Evolutionary conservation across 2,113 vertebrate genomes (phyloP).

Genomic region (Ancistrus triradiatus): DNA sequence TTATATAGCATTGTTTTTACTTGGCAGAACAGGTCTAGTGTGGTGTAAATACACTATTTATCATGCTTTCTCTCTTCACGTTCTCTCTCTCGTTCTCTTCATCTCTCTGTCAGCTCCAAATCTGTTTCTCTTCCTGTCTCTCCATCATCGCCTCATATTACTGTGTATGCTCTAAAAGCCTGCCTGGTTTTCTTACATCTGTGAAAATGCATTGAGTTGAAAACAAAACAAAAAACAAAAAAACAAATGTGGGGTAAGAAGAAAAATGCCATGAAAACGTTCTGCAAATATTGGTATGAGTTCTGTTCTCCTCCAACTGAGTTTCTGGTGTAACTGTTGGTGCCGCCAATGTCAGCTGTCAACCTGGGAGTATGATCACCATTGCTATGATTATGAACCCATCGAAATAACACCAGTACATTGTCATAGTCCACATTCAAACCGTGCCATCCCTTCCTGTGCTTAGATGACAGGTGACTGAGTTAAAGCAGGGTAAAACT

Average conservation of each 20-base stretch:
- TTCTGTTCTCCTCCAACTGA: conserved; percentile 45
- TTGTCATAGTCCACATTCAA: conserved; percentile 36
- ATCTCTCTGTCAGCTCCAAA: conserved; percentile 40
- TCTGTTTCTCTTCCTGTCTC: conserved; percentile 32
- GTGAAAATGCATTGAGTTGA: conserved; percentile 63
- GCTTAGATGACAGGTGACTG: conserved; percentile 7
- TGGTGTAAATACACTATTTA: conserved; percentile 70
- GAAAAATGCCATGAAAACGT: conserved; percentile 60
- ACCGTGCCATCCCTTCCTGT: conserved; percentile 45
- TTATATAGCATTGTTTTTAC: conserved; percentile 77
- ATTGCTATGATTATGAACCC: conserved; percentile 24
- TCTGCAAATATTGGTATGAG: conserved; percentile 69
- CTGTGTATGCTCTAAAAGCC: conserved; percentile 67
- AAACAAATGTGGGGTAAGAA: conserved; percentile 53
- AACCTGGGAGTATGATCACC: conserved; percentile 38
- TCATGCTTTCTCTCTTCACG: not conserved
- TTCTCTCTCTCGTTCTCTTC: conserved; percentile 18
- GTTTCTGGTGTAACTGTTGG: conserved; percentile 59
- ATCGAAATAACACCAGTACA: not conserved
- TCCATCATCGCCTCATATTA: conserved; percentile 56
- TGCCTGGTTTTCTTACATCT: conserved; percentile 74
- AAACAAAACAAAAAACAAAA: conserved; percentile 28
- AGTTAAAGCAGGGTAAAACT: conserved; percentile 46
- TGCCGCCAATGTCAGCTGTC: conserved; percentile 60
- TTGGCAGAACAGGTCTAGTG: conserved; percentile 66